Evolutionary conservation across 1,140 invertebrate genomes (phyloP).

Genomic region (Zaprionus vittiger): DNA sequence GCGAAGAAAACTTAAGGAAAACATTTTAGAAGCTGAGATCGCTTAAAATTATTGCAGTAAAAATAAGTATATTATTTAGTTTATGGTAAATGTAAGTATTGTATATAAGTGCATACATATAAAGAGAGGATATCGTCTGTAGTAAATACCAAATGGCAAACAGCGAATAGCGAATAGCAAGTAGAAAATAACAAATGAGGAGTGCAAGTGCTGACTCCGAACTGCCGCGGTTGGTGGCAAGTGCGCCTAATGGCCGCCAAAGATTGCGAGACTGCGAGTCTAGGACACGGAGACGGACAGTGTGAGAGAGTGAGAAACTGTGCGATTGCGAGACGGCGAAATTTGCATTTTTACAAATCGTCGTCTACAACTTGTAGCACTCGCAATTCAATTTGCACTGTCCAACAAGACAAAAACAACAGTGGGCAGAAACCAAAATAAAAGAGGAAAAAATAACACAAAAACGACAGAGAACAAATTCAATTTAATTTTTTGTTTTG

Average conservation of each 20-base stretch:
- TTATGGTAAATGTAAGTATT: not conserved
- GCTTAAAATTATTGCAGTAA: not conserved
- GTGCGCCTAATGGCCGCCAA: slow-evolving; percentile 50
- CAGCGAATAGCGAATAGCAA: slow-evolving; percentile 25
- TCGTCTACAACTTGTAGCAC: slow-evolving; percentile 54
- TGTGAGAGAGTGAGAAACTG: slow-evolving; percentile 7
- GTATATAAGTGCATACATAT: not conserved
- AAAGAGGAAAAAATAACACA: slow-evolving; percentile 16
- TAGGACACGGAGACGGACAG: not conserved
- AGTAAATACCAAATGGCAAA: slow-evolving; percentile 6
- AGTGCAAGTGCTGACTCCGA: slow-evolving; percentile 29
- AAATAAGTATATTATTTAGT: not conserved
- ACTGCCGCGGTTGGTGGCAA: slow-evolving; percentile 42
- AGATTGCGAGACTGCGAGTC: not conserved
- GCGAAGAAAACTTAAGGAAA: not conserved
- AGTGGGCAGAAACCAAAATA: slow-evolving; percentile 11
- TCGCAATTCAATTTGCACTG: slow-evolving; percentile 49
- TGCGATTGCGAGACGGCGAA: slow-evolving; percentile 2
- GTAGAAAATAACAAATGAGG: slow-evolving; percentile 52
- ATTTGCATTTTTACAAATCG: slow-evolving; percentile 57
- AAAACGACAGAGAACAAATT: slow-evolving; percentile 33
- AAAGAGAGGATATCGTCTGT: slow-evolving; percentile 2
- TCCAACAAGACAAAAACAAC: slow-evolving; percentile 19
- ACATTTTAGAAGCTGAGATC: not conserved
- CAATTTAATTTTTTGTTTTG: slow-evolving; percentile 61